Evolutionary conservation across 1,140 invertebrate species (phyloP).

Genomic region (Pemphigus obesinymphae): DNA sequence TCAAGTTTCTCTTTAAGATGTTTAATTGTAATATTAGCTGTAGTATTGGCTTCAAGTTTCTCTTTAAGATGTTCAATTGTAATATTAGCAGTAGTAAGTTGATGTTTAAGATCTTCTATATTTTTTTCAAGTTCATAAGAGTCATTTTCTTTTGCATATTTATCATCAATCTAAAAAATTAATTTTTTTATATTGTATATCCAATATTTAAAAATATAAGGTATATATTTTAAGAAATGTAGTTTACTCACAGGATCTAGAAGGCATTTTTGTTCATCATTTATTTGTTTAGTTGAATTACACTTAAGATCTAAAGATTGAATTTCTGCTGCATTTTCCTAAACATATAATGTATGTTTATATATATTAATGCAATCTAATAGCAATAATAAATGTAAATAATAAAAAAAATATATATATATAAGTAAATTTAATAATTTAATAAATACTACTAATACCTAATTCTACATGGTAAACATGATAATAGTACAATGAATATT

Average conservation of each 20-base stretch:
- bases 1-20: conserved; percentile 23
- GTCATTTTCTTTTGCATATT: neutral
- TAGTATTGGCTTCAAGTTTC: no score
- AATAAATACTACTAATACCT: no score
- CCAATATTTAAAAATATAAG: neutral
- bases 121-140: neutral
- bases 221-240: neutral
- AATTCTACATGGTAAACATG: no score
- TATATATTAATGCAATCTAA: no score
- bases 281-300: neutral
- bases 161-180: neutral
- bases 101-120: neutral
- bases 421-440: no score
- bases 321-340: neutral
- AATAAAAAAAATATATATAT: no score
- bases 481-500: no score
- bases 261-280: neutral
- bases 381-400: no score
- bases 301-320: neutral
- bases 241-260: neutral
- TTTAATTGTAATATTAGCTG: neutral
- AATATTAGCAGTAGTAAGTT: neutral
- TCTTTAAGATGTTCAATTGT: no score
- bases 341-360: no score
- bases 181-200: no score